Evolutionary conservation across 2,113 vertebrate species (phyloP), one percentile per base, ranked within the genome.

Genomic region (Daboia siamensis): DNA sequence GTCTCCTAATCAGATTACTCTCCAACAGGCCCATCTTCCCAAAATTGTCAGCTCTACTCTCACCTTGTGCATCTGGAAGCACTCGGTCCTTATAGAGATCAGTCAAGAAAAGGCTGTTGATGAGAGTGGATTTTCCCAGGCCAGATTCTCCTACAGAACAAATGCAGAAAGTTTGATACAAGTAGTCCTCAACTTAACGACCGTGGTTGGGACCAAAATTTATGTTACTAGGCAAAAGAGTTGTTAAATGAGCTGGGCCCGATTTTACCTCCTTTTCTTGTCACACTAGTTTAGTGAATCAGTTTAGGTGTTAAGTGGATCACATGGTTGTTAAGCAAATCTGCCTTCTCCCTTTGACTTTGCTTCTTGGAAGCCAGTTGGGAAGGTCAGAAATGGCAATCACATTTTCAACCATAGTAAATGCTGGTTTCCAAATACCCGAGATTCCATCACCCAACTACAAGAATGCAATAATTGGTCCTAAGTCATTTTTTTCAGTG

Each of bases 41-140:
- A 2, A 87, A 23, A 2, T 0, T 5, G 44, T 12, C 24, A 91
- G 80, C 29, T 57, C 33, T 48, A 17, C 95, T 96, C 93, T 96
- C 92, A 97, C 97, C 97, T 23, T 94, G 92, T 13, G 94, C 96
- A 11, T 95, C 93, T 44, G 94, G 96, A 39, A 97, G 17, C 54
- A 94, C 94, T 29, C 96, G 96, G 29, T 97, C 97, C 54, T 97
- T 96, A 48, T 97, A 97, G 80, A 97, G 94, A 55, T 96, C 96
- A 74, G 96, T 97, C 88, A 97, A 97, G 90, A 97, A 97, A 54
- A 97, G 94, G 92, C 97, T 97, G 92, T 97, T 96, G 94, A 97
- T 95, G 80, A 97, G 97, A 5, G 97, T 97, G 5, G 97, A 97
- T 90, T 97, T 97, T 48, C 97, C 97, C 89, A 97, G 94, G 5